Conservation (phyloP, 2,113 vertebrate genomes). For the Callospermophilus lateralis region DNA sequence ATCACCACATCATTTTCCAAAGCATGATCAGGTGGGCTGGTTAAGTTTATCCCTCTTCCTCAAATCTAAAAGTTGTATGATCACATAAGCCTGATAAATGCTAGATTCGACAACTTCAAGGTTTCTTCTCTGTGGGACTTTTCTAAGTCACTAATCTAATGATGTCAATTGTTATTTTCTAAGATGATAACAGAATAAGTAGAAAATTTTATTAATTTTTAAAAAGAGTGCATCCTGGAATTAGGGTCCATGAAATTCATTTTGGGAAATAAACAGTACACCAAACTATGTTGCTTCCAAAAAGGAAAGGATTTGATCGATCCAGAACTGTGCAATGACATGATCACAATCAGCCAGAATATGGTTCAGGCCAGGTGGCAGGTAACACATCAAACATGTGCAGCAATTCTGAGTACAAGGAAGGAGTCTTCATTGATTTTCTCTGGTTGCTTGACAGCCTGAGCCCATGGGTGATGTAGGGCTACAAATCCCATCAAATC, state of each 20-base stretch:
- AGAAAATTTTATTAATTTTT: background rate
- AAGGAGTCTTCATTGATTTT: slow-evolving; percentile 59
- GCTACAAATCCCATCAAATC: slow-evolving; percentile 66
- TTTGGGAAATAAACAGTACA: slow-evolving; percentile 44
- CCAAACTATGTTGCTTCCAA: background rate
- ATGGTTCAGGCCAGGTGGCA: background rate
- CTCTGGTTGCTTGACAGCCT: slow-evolving; percentile 61
- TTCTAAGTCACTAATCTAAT: background rate
- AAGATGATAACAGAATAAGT: background rate
- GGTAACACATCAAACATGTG: slow-evolving; percentile 23
- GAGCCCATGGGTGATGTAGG: background rate
- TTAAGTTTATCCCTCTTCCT: background rate
- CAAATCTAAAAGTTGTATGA: background rate
- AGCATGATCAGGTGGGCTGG: background rate
- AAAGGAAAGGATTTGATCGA: slow-evolving; percentile 29
- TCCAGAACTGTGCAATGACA: background rate
- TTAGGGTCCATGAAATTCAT: background rate
- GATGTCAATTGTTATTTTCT: background rate
- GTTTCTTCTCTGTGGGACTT: background rate
- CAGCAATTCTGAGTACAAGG: background rate
- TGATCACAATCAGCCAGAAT: background rate
- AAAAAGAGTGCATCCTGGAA: background rate
- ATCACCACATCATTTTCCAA: background rate
- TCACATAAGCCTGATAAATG: background rate
- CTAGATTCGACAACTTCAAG: background rate